A percentile compares a stretch with the other conserved stretches of the same genome.
Conservation (phyloP, 2,113 vertebrate species). For the Toxotes jaculatrix region DNA sequence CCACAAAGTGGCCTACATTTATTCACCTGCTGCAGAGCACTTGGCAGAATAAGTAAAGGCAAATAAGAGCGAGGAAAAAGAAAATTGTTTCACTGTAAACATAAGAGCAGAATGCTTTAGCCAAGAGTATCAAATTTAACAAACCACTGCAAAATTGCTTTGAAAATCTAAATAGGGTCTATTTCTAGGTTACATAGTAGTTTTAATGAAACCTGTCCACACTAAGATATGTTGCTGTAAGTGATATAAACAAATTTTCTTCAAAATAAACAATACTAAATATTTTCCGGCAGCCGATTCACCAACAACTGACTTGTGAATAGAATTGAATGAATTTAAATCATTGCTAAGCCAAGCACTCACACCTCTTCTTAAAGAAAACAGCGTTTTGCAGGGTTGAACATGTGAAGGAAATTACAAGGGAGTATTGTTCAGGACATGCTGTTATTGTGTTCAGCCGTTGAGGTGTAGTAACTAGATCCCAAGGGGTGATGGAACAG, state of each 20-base stretch:
- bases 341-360: background rate
- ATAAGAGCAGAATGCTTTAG: background rate
- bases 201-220: background rate
- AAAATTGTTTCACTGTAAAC: background rate
- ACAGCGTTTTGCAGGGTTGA: background rate
- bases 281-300: background rate
- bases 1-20: background rate
- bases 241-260: background rate
- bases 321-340: background rate
- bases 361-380: background rate
- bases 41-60: slow-evolving; percentile 3
- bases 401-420: background rate
- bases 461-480: background rate
- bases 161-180: background rate
- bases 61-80: background rate
- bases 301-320: background rate
- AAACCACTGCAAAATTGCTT: background rate
- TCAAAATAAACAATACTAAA: background rate
- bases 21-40: slow-evolving; percentile 17
- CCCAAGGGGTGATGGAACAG: background rate
- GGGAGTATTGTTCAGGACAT: background rate
- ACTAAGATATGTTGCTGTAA: background rate
- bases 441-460: background rate
- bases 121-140: background rate
- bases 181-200: background rate